These are phyloP conservation scores for Ciconia nigra DNA, from an alignment of 2,797 vertebrate genomes.

Conservation along the genomic window DNA sequence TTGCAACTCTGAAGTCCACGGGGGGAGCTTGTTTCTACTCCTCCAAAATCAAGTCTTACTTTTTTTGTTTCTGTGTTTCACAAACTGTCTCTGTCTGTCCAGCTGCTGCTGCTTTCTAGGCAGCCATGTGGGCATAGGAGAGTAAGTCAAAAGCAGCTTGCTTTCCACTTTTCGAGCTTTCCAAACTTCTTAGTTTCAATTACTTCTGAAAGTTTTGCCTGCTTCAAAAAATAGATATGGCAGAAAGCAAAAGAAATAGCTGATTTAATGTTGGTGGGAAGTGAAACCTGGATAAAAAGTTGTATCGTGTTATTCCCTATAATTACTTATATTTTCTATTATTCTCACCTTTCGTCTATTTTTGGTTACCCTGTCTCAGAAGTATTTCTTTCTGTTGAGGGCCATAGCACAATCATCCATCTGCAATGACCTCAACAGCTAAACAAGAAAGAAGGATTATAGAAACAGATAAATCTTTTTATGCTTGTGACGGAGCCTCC, in stretches of 20 bases:
- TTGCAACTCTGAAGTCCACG: neutral
- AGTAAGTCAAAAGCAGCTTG: neutral
- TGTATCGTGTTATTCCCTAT: neutral
- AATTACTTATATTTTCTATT: neutral
- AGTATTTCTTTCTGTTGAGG: neutral
- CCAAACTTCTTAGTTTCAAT: neutral
- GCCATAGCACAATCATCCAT: neutral
- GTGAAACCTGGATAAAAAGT: neutral
- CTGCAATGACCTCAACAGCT: neutral
- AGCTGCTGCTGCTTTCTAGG: neutral
- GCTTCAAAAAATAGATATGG: neutral
- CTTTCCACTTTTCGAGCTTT: neutral
- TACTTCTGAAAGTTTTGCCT: neutral
- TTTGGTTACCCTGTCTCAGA: neutral
- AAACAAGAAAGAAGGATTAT: neutral
- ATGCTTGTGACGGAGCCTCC: neutral
- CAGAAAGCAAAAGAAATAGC: neutral
- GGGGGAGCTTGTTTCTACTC: neutral
- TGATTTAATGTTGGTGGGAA: neutral
- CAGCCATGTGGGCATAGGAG: neutral
- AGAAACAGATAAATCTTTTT: neutral
- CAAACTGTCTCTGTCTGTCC: neutral
- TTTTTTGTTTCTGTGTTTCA: neutral
- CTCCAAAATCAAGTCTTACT: neutral
- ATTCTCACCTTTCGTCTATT: neutral